phyloP scores from a whole-genome alignment of 1,140 invertebrate species.

The Linepithema humile region DNA sequence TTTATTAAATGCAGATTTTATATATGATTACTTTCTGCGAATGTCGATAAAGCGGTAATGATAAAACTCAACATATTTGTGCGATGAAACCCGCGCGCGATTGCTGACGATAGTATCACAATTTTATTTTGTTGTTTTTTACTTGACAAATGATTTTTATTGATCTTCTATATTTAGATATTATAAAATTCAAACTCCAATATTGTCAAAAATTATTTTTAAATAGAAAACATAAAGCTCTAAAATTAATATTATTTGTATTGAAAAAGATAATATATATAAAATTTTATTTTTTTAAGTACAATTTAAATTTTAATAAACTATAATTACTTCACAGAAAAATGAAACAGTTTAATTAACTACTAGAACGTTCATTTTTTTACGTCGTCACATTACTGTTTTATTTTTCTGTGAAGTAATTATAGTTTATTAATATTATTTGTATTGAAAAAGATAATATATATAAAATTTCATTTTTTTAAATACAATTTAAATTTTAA shows the following conservation, averaged over 20 bases:
- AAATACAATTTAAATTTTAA: neutral
- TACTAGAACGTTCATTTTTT: neutral
- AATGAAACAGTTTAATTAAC: constrained; percentile 3
- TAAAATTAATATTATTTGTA: too few species aligned
- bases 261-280: too few species aligned
- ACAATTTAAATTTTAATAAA: neutral
- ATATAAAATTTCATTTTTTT: neutral
- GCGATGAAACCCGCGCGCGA: neutral
- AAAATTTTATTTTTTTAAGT: neutral
- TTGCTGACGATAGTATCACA: neutral
- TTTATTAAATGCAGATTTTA: neutral
- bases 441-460: too few species aligned
- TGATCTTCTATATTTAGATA: neutral
- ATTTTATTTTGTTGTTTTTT: neutral
- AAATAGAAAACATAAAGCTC: neutral
- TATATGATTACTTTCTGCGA: neutral
- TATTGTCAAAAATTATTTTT: neutral
- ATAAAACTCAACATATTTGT: neutral
- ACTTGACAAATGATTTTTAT: neutral
- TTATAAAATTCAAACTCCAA: neutral
- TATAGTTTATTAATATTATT: too few species aligned
- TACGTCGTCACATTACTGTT: too few species aligned
- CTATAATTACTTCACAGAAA: neutral
- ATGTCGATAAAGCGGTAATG: neutral
- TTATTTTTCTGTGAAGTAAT: too few species aligned